Percentiles rank a stretch among this genome's conserved stretches.
These are phyloP conservation scores for Oscheius myriophilus DNA, from an alignment of 2,888 invertebrate genomes.

Conservation along the genomic window DNA sequence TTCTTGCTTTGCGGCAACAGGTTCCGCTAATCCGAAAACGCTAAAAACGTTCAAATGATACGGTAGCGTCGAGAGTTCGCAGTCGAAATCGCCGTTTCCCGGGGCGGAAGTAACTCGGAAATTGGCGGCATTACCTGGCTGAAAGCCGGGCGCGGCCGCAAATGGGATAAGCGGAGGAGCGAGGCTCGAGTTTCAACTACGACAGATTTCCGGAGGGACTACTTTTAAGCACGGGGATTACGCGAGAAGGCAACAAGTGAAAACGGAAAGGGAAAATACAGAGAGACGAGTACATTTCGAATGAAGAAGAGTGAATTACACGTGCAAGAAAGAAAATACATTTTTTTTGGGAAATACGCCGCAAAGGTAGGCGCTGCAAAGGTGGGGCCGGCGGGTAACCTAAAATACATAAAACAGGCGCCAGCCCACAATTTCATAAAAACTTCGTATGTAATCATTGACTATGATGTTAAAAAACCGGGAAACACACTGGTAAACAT, in stretches of 20 bases:
- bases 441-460: too few species aligned
- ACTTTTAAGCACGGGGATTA: constrained; percentile 4
- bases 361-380: background rate
- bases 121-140: constrained; percentile 19
- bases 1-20: too few species aligned
- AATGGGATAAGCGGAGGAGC: constrained; percentile 23
- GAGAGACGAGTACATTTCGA: too few species aligned
- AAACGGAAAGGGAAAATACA: background rate
- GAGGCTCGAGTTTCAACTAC: constrained; percentile 23
- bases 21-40: too few species aligned
- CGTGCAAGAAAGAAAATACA: background rate
- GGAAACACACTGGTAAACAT: too few species aligned
- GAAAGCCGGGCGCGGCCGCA: constrained; percentile 13
- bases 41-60: too few species aligned
- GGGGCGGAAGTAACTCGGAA: constrained; percentile 28
- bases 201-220: background rate
- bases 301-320: background rate
- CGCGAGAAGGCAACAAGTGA: constrained; percentile 2
- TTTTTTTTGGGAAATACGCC: background rate
- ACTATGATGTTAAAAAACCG: too few species aligned
- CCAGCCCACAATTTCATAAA: too few species aligned
- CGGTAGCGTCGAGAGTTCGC: too few species aligned
- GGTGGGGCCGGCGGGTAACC: too few species aligned
- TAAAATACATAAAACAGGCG: too few species aligned
- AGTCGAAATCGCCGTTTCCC: too few species aligned